Conservation (phyloP, 1,140 invertebrate genomes). For the Bacillus rossius region DNA sequence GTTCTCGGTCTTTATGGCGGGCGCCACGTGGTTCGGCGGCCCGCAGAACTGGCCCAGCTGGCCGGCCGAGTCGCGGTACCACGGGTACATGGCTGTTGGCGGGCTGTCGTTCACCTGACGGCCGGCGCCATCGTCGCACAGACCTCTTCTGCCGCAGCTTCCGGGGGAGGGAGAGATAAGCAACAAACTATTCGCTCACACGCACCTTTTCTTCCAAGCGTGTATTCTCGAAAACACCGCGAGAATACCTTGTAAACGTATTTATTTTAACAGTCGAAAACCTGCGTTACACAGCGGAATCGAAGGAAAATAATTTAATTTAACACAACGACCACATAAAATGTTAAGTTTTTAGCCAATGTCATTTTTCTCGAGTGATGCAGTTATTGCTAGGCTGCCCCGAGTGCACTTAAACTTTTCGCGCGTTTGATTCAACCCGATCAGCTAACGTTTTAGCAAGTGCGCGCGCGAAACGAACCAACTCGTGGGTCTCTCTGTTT, state of each 20-base stretch:
- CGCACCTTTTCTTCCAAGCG: neutral
- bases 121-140: neutral
- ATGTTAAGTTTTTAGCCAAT: too few species aligned
- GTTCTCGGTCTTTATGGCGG: constrained; percentile 60
- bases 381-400: too few species aligned
- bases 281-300: too few species aligned
- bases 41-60: constrained; percentile 47
- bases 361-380: too few species aligned
- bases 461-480: too few species aligned
- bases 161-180: neutral
- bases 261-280: too few species aligned
- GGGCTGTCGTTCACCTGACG: neutral
- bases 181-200: neutral
- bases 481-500: too few species aligned
- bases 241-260: neutral
- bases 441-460: too few species aligned
- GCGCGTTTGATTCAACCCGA: too few species aligned
- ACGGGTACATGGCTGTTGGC: constrained; percentile 55
- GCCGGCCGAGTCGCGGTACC: constrained; percentile 59
- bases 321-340: too few species aligned
- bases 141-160: neutral
- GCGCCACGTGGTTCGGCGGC: constrained; percentile 43
- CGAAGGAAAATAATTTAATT: too few species aligned
- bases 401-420: too few species aligned
- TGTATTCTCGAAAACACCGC: neutral